These are phyloP conservation scores for Lamellibrachia columna DNA, from an alignment of 2,888 invertebrate species.

Conservation along the genomic window DNA sequence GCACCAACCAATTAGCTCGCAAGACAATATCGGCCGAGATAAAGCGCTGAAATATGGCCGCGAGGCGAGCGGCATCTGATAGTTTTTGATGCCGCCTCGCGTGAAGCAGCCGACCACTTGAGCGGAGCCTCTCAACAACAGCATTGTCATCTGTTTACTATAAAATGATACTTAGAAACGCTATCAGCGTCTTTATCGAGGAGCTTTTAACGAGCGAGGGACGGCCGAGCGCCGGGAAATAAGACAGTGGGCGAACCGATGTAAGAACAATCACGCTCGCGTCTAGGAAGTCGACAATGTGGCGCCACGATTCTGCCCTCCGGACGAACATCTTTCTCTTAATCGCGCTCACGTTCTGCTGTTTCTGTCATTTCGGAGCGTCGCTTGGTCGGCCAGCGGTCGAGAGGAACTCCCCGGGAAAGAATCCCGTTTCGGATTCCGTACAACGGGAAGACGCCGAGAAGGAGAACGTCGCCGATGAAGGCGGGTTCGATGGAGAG, in stretches of 20 bases:
- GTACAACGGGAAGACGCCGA: background rate
- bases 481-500: background rate
- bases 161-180: conserved; percentile 10
- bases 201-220: background rate
- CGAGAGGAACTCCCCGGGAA: background rate
- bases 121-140: background rate
- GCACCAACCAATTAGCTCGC: background rate
- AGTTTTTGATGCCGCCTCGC: background rate
- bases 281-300: background rate
- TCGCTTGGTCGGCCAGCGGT: background rate
- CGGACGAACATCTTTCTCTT: background rate
- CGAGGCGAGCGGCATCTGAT: conserved; percentile 7
- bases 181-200: conserved; percentile 9
- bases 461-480: background rate
- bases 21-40: background rate
- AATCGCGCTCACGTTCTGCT: conserved; percentile 5
- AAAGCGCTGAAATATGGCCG: conserved; percentile 4
- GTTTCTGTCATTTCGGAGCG: background rate
- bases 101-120: background rate
- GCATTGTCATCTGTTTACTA: background rate
- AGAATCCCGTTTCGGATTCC: background rate
- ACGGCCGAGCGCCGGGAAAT: background rate
- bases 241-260: background rate
- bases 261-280: background rate
- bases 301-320: background rate